Conservation (phyloP, 2,888 invertebrate species). For the Parochlus steinenii region DNA sequence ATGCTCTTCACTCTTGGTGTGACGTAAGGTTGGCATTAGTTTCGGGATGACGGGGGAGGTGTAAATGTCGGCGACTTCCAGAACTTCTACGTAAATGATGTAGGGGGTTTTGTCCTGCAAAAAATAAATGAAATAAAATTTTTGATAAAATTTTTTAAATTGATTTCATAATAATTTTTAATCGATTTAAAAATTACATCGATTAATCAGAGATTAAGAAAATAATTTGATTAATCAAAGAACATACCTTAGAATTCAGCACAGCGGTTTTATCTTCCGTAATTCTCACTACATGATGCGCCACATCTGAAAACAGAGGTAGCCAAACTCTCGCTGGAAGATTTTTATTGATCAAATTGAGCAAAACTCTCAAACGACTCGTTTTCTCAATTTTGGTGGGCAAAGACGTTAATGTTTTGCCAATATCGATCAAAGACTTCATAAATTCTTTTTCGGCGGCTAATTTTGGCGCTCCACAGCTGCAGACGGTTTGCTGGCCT, state of each 20-base stretch:
- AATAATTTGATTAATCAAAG: conserved; percentile 60
- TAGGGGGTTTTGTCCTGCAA: conserved; percentile 74
- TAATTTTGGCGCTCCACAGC: conserved; percentile 65
- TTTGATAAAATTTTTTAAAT: conserved; percentile 5
- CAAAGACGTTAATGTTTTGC: conserved; percentile 62
- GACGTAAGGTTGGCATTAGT: conserved; percentile 68
- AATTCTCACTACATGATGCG: conserved; percentile 90
- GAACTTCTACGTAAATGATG: conserved; percentile 93
- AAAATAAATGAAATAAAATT: conserved; percentile 29
- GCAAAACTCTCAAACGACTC: conserved; percentile 78
- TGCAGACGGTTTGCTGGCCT: conserved; percentile 59
- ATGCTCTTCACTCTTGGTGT: conserved; percentile 90
- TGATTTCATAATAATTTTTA: background rate
- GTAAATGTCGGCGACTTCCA: conserved; percentile 69
- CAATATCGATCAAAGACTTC: conserved; percentile 72
- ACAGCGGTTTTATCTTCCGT: conserved; percentile 95
- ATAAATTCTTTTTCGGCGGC: conserved; percentile 75
- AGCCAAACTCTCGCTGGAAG: conserved; percentile 96
- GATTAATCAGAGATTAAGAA: conserved; percentile 9
- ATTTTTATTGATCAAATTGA: conserved; percentile 87
- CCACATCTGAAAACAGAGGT: conserved; percentile 67
- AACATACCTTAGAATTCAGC: conserved; percentile 97
- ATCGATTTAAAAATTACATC: too few relatives aligned
- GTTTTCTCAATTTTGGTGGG: conserved; percentile 85
- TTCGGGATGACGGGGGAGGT: conserved; percentile 81